A percentile compares a stretch with the other conserved stretches of the same genome.
Conservation (phyloP, 2,113 vertebrate species). For the Bubo bubo region DNA sequence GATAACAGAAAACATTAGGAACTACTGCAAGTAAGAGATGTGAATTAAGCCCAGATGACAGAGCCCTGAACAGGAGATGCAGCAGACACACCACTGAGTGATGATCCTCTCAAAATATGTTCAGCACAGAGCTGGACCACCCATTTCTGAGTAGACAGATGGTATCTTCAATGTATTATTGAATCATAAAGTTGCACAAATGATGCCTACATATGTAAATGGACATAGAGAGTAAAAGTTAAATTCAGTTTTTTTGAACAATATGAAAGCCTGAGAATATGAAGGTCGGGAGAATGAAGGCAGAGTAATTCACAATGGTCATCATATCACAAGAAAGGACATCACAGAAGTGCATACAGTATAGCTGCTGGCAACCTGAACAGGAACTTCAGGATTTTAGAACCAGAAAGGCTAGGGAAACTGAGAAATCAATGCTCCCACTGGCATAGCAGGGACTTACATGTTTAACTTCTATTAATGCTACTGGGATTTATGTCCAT, state of each 20-base stretch:
- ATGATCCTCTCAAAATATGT: neutral
- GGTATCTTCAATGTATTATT: neutral
- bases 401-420: neutral
- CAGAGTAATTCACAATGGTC: neutral
- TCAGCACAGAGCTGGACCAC: neutral
- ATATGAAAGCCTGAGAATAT: neutral
- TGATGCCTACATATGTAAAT: neutral
- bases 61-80: neutral
- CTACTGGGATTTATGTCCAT: constrained; percentile 28
- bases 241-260: neutral
- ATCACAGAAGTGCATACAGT: neutral
- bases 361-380: neutral
- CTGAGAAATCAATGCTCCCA: constrained; percentile 18
- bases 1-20: neutral
- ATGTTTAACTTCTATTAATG: constrained; percentile 20
- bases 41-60: neutral
- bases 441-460: neutral
- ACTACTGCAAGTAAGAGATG: neutral
- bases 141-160: neutral
- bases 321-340: neutral
- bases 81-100: neutral
- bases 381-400: neutral
- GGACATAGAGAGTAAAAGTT: neutral
- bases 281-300: neutral
- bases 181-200: neutral